Evolutionary conservation across 2,113 vertebrate genomes (phyloP).

Genomic region (Chrysochloris asiatica): DNA sequence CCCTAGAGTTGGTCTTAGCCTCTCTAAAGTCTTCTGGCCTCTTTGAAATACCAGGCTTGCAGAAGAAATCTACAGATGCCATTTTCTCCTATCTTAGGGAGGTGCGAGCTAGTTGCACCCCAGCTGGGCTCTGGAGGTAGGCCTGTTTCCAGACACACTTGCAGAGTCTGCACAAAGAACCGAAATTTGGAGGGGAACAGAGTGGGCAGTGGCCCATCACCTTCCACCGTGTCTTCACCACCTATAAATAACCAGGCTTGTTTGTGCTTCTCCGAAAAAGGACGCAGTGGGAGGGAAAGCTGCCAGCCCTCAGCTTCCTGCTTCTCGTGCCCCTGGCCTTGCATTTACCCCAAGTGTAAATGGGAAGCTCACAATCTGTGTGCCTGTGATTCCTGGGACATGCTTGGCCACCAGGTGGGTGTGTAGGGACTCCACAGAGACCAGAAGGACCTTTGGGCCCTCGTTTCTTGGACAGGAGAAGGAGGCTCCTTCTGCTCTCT

Average conservation of each 20-base stretch:
- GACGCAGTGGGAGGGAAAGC: neutral
- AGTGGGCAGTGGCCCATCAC: constrained; percentile 54
- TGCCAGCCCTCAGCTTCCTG: constrained; percentile 35
- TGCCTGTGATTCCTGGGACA: neutral
- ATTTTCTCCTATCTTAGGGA: neutral
- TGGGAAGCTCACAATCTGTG: neutral
- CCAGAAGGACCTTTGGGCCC: neutral
- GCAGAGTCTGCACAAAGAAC: constrained; percentile 21
- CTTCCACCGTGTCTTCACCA: constrained; percentile 41
- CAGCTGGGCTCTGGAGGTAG: neutral
- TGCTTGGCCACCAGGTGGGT: neutral
- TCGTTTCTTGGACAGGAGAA: neutral
- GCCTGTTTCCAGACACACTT: neutral
- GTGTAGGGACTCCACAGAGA: neutral
- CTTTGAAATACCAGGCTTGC: neutral
- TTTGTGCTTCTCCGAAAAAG: constrained; percentile 61
- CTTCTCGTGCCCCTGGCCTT: neutral
- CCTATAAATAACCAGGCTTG: constrained; percentile 72
- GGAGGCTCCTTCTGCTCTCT: neutral
- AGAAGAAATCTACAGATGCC: neutral
- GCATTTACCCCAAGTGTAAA: neutral
- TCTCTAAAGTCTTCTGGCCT: neutral
- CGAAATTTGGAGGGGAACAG: constrained; percentile 38
- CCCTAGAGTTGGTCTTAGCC: neutral
- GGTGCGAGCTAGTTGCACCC: neutral